Evolutionary conservation across 2,113 vertebrate species (phyloP), one percentile per base, ranked within the genome.

Genomic region (Bettongia penicillata): DNA sequence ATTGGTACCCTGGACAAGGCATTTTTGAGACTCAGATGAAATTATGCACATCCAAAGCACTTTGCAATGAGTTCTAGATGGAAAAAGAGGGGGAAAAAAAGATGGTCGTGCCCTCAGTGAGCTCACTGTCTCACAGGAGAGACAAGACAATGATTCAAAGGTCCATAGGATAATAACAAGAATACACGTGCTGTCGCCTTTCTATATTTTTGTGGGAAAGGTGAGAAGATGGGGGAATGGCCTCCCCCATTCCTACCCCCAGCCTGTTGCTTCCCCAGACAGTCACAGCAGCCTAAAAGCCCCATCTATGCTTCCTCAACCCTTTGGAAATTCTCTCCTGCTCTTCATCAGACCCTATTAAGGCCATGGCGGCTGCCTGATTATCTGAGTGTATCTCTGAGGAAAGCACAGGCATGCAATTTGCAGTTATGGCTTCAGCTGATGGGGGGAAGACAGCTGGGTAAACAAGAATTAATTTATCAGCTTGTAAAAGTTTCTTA

Each of bases 391-490:
- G 97, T 95, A 97, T 97, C 96, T 93, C 68, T 49, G 91, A 97
- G 98, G 94, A 92, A 94, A 97, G 96, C 68, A 55, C 93, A 43
- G 68, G n/a, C 37, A 43, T 43, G 37, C 68, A 84, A 84, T 98
- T 97, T 93, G 92, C 94, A 95, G 95, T 43, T 43, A 84, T 43
- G 19, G 47, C 95, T 96, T 97, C 94, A 97, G 94, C 95, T 93
- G 95, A 97, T 94, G 97, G 97, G 98, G 95, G 94, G 97, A 98
- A 96, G 94, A 96, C 96, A 96, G 94, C 90, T 97, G 97, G 97
- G 97, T 97, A 98, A 98, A 97, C 97, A 98, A 97, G 97, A 97
- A 97, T 98, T 98, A 98, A 98, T 98, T 98, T 98, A 97, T 93
- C 2, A 5, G 95, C 97, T 96, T 95, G 96, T 93, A 95, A 95